These are phyloP conservation scores for Drosophila nikananu DNA, from an alignment of 1,140 invertebrate species.

Conservation along the genomic window DNA sequence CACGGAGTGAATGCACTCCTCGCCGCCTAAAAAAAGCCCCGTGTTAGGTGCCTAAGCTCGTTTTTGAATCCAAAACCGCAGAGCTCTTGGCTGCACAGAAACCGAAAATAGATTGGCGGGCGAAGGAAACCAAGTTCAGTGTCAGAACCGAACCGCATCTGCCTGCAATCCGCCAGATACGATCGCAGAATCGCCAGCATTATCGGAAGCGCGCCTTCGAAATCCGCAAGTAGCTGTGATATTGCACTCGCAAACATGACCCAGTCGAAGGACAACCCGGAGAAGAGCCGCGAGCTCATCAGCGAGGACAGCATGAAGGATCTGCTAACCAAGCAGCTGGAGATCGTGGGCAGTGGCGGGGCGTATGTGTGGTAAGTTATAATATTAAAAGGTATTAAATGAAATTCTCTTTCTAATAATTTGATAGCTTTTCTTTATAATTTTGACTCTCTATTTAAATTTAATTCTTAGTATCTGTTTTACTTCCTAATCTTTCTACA, in stretches of 20 bases:
- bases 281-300: conserved; percentile 71
- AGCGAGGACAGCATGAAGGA: conserved; percentile 79
- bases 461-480: not conserved
- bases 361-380: conserved; percentile 77
- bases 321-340: conserved; percentile 78
- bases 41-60: conserved; percentile 15
- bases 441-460: accelerated
- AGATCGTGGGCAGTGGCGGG: conserved; percentile 74
- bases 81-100: not conserved
- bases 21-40: not conserved
- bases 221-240: conserved; percentile 42
- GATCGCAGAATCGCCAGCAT: not conserved
- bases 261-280: conserved; percentile 65
- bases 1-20: conserved; percentile 65
- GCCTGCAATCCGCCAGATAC: conserved; percentile 21
- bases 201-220: not conserved
- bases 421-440: not conserved
- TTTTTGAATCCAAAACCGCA: conserved; percentile 7
- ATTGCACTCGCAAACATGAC: conserved; percentile 51
- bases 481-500: not conserved
- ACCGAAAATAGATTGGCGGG: conserved; percentile 36
- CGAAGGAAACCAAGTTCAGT: conserved; percentile 49
- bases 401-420: too few species aligned
- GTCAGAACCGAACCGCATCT: conserved; percentile 30
- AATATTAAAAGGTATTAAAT: too few species aligned